phyloP scores from a whole-genome alignment of 2,113 vertebrate species.

The Tangachromis dhanisi region DNA sequence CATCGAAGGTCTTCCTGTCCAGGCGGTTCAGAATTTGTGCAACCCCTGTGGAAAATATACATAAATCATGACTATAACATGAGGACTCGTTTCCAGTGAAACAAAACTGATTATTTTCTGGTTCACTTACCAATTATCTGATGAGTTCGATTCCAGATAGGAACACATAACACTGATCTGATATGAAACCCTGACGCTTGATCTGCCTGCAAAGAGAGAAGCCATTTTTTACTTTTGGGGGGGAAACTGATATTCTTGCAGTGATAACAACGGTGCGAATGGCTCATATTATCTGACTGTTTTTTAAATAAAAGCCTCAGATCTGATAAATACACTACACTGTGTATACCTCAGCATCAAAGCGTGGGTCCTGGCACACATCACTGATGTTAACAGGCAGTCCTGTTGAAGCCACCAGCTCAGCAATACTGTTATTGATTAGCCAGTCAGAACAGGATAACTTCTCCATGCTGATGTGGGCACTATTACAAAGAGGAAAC shows the following conservation, averaged over 20 bases:
- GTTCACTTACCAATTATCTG: conserved; percentile 74
- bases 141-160: conserved; percentile 79
- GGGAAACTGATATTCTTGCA: neutral
- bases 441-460: conserved; percentile 77
- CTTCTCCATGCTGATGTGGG: conserved; percentile 73
- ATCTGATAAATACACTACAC: neutral
- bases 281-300: neutral
- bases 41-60: conserved; percentile 57
- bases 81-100: neutral
- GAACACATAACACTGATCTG: conserved; percentile 75
- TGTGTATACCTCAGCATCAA: conserved; percentile 72
- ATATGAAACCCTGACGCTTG: conserved; percentile 78
- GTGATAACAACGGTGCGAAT: neutral
- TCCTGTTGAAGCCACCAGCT: conserved; percentile 77
- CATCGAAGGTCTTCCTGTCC: conserved; percentile 76
- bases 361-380: conserved; percentile 79
- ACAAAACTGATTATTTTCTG: neutral
- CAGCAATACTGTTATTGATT: conserved; percentile 80
- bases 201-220: conserved; percentile 62
- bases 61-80: neutral
- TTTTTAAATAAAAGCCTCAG: neutral
- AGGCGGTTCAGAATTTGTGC: conserved; percentile 77
- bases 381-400: conserved; percentile 80
- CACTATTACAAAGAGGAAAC: conserved; percentile 37
- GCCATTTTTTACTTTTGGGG: neutral